These are phyloP conservation scores for Tenthredo notha DNA, from an alignment of 2,888 invertebrate genomes.

Conservation along the genomic window DNA sequence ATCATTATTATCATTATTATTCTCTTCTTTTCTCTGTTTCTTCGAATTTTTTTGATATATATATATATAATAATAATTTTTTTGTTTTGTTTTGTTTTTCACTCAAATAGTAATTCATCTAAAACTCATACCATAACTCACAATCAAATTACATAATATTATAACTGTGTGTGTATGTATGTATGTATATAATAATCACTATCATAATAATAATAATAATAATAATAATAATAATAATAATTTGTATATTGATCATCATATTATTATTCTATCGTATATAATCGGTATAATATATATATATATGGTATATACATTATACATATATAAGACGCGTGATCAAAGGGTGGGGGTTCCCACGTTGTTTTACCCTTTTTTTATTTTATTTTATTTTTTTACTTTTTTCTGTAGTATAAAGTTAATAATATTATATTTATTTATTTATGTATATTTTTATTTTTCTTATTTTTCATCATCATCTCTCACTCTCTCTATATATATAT, in stretches of 20 bases:
- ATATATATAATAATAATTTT: conserved; percentile 70
- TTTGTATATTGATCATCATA: neutral
- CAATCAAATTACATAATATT: conserved; percentile 68
- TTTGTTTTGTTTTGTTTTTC: conserved; percentile 68
- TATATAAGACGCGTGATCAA: neutral
- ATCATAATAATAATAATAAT: neutral
- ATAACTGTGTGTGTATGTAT: conserved; percentile 61
- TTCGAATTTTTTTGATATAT: neutral
- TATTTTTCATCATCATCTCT: too few relatives aligned
- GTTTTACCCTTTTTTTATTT: neutral
- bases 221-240: neutral
- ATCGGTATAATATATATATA: neutral
- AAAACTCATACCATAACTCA: conserved; percentile 70
- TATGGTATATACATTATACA: neutral
- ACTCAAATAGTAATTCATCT: conserved; percentile 66
- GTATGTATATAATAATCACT: neutral
- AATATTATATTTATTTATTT: conserved; percentile 67
- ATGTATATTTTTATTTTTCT: neutral
- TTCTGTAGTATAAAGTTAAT: conserved; percentile 56
- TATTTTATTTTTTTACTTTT: neutral
- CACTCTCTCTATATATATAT: conserved; percentile 30
- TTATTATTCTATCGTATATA: neutral
- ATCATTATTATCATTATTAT: too few relatives aligned
- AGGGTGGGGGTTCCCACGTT: neutral
- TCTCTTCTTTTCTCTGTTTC: too few relatives aligned